These are phyloP conservation scores for Drosophila kanekoi DNA, from an alignment of 2,888 invertebrate genomes.

Conservation along the genomic window DNA sequence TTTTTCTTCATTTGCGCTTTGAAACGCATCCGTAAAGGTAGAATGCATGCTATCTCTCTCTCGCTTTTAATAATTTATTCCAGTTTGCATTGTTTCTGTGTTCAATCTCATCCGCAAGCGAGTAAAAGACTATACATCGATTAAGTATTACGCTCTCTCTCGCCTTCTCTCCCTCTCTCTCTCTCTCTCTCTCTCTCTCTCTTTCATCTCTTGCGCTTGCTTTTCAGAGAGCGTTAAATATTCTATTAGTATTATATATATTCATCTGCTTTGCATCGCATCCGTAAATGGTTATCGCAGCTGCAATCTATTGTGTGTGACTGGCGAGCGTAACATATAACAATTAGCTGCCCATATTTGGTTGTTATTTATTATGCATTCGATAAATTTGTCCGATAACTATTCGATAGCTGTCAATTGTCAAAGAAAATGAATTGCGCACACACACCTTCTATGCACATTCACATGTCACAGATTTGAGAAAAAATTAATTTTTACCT, in stretches of 20 bases:
- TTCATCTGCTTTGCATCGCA: neutral
- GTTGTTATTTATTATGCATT: slow-evolving; percentile 29
- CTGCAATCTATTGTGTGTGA: neutral
- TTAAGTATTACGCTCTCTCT: neutral
- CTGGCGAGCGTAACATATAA: neutral
- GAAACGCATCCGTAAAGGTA: neutral
- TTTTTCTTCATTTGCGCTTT: neutral
- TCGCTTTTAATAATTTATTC: too few relatives aligned
- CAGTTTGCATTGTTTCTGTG: too few relatives aligned
- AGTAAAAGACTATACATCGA: too few relatives aligned
- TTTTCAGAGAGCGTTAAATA: too few relatives aligned
- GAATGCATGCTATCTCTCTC: too few relatives aligned
- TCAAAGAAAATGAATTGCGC: slow-evolving; percentile 62
- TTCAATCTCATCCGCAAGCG: too few relatives aligned
- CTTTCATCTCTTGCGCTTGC: neutral
- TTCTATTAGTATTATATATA: too few relatives aligned
- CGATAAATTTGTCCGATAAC: slow-evolving; percentile 61
- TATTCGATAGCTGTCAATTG: slow-evolving; percentile 58
- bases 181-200: neutral
- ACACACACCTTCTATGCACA: slow-evolving; percentile 47
- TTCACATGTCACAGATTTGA: slow-evolving; percentile 30
- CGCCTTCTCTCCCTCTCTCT: too few relatives aligned
- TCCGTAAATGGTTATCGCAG: neutral
- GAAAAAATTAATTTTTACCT: slow-evolving; percentile 31
- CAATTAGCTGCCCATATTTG: slow-evolving; percentile 15